Conservation (phyloP, 2,888 invertebrate species). For the Gandaritis pyraliata region DNA sequence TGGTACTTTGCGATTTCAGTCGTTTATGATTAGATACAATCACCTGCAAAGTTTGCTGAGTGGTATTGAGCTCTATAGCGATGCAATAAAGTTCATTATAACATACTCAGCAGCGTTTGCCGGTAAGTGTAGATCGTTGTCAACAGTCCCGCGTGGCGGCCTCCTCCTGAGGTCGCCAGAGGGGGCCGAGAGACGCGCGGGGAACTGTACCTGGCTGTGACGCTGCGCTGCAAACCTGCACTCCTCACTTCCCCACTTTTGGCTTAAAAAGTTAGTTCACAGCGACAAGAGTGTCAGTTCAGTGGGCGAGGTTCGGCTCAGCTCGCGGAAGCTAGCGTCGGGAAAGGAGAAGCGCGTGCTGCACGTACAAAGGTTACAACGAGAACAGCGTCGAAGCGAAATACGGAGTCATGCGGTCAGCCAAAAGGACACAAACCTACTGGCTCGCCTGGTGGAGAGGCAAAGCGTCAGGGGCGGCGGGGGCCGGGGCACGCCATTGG, state of each 20-base stretch:
- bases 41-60: constrained; percentile 36
- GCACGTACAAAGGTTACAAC: constrained; percentile 78
- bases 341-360: constrained; percentile 77
- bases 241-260: constrained; percentile 68
- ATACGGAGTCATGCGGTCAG: constrained; percentile 85
- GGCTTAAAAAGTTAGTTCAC: constrained; percentile 67
- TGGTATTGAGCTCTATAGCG: constrained; percentile 29
- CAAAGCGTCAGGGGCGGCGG: constrained; percentile 69
- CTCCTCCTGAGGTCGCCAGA: constrained; percentile 52
- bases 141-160: constrained; percentile 59
- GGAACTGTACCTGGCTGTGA: constrained; percentile 75
- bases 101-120: constrained; percentile 37
- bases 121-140: constrained; percentile 45
- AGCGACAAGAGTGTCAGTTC: constrained; percentile 53
- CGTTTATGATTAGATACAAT: constrained; percentile 22
- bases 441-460: constrained; percentile 76
- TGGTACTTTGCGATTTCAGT: constrained; percentile 25
- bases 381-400: constrained; percentile 83
- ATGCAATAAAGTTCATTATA: constrained; percentile 31
- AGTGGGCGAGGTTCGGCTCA: constrained; percentile 54
- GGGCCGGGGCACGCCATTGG: constrained; percentile 76
- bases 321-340: constrained; percentile 75
- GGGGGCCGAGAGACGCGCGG: constrained; percentile 50
- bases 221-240: constrained; percentile 67
- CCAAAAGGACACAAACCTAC: constrained; percentile 85